phyloP scores from a whole-genome alignment of 2,113 vertebrate species.

The Turnix velox region DNA sequence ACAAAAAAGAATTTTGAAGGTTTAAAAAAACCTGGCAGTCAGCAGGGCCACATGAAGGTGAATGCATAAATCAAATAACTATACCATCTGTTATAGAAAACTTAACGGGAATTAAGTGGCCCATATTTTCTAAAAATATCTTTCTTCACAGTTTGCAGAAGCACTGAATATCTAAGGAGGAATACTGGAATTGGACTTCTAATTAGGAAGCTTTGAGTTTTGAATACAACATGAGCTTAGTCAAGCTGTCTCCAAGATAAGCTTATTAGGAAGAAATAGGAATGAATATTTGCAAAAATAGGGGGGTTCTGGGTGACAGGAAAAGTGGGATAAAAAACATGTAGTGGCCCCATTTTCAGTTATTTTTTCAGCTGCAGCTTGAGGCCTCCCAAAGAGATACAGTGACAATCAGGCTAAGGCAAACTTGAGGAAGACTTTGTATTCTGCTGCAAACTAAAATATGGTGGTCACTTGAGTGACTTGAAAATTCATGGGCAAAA shows the following conservation, averaged over 20 bases:
- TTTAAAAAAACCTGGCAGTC: slow-evolving; percentile 64
- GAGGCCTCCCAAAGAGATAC: not conserved
- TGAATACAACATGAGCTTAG: slow-evolving; percentile 32
- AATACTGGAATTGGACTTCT: slow-evolving; percentile 45
- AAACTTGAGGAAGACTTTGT: not conserved
- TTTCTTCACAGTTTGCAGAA: slow-evolving; percentile 56
- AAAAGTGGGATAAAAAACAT: not conserved
- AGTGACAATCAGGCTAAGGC: not conserved
- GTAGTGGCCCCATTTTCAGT: not conserved
- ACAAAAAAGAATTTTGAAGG: slow-evolving; percentile 43
- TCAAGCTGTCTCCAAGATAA: slow-evolving; percentile 31
- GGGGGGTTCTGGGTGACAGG: not conserved
- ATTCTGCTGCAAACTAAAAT: not conserved
- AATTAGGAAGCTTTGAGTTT: slow-evolving; percentile 52
- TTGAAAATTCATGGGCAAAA: not conserved
- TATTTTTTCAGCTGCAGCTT: not conserved
- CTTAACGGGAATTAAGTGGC: slow-evolving; percentile 69
- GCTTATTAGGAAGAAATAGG: slow-evolving; percentile 16
- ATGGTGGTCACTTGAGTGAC: not conserved
- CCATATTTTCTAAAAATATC: slow-evolving; percentile 71
- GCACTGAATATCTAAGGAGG: slow-evolving; percentile 44
- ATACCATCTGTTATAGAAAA: slow-evolving; percentile 73
- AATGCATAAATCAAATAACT: slow-evolving; percentile 73
- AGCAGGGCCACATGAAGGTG: slow-evolving; percentile 72
- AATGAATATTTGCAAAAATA: not conserved